Base-by-base conservation (phyloP, 1,140 invertebrate genomes). In the Bradysia coprophila region DNA sequence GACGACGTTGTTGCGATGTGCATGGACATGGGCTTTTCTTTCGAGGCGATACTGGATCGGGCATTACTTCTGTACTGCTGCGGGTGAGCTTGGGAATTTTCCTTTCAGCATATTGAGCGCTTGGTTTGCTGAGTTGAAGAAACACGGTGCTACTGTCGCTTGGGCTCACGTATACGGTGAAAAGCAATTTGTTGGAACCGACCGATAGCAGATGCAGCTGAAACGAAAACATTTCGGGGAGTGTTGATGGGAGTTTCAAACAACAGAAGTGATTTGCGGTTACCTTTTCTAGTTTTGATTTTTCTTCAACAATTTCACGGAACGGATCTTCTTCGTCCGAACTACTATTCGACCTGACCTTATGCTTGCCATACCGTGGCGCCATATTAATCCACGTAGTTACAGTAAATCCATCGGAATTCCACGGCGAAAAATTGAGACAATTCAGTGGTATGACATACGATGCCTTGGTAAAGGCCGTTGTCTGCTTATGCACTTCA, bases 331-430 rank as follows among this genome's bases (percentile, higher is more conserved):
- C n/a, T n/a, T n/a, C n/a, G n/a, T n/a, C n/a, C n/a, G n/a, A n/a
- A n/a, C n/a, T n/a, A n/a, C n/a, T n/a, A n/a, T n/a, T n/a, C n/a
- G n/a, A n/a, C n/a, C n/a, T n/a, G n/a, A n/a, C n/a, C n/a, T n/a
- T n/a, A n/a, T n/a, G n/a, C n/a, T n/a, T n/a, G n/a, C n/a, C n/a
- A n/a, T n/a, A n/a, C n/a, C n/a, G n/a, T n/a, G n/a, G n/a, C n/a
- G n/a, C n/a, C n/a, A n/a, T n/a, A 39, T 59, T 52, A 20, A 60
- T 38, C 57, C 57, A 60, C 0, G 56, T 42, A 0, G 57, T 57
- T 2, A 59, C 11, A 0, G 53, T 60, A 13, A 57, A 39, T 1
- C 57, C 57, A 1, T 57, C 54, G 11, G 46, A 44, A 9, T 50
- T 48, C 55, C 57, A 60, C 2, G 57, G 38, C 1, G 54, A 46